Evolutionary conservation across 2,797 vertebrate genomes (phyloP).

Genomic region (Rhinoraja longicauda): DNA sequence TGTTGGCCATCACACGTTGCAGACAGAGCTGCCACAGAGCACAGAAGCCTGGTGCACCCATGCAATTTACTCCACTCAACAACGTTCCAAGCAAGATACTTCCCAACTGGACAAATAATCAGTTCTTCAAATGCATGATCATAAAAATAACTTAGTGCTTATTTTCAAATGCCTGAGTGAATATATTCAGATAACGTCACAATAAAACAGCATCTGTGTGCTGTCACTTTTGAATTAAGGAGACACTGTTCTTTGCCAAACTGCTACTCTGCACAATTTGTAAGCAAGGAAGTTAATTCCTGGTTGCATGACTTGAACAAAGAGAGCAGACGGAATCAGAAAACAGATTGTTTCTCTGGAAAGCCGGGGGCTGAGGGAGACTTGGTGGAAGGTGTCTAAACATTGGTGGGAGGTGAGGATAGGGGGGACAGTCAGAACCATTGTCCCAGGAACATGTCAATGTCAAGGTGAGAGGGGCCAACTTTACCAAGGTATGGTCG

Average conservation of each 20-base stretch:
- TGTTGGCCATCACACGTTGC: constrained; percentile 52
- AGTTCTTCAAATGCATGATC: neutral
- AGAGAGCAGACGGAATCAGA: neutral
- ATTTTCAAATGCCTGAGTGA: neutral
- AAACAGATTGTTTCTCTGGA: neutral
- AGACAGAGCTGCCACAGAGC: constrained; percentile 51
- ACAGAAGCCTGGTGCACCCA: constrained; percentile 58
- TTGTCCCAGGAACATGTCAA: neutral
- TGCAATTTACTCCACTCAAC: constrained; percentile 44
- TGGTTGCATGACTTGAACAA: neutral
- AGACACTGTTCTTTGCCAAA: neutral
- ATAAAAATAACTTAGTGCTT: neutral
- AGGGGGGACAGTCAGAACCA: neutral
- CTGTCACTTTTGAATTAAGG: neutral
- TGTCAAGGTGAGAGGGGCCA: neutral
- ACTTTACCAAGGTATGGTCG: too few relatives aligned
- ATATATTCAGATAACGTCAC: neutral
- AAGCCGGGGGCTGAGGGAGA: too few relatives aligned
- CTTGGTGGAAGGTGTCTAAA: too few relatives aligned
- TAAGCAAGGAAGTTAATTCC: neutral
- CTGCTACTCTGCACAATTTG: neutral
- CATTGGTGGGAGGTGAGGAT: too few relatives aligned
- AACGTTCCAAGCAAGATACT: neutral
- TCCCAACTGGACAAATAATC: neutral
- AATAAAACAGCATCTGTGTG: neutral